A percentile compares a stretch with the other conserved stretches of the same genome.
Conservation (phyloP, 2,888 invertebrate species). For the Ligdia adustata region DNA sequence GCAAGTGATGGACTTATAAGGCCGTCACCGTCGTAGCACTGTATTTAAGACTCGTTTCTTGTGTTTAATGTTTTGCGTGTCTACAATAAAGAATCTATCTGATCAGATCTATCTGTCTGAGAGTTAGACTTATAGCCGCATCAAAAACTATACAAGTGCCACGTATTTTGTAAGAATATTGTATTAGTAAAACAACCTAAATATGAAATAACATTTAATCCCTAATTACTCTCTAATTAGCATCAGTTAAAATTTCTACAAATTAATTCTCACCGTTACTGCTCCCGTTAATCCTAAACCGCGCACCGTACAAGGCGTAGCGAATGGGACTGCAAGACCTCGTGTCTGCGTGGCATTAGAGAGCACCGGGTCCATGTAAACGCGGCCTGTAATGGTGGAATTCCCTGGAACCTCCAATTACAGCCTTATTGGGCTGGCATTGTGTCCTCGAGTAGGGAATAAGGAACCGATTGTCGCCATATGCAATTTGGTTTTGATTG, state of each 20-base stretch:
- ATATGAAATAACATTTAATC: no score
- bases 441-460: slow-evolving; percentile 14
- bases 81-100: no score
- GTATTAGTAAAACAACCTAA: no score
- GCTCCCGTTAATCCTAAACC: slow-evolving; percentile 11
- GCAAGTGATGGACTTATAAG: no score
- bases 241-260: slow-evolving; percentile 4
- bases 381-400: slow-evolving; percentile 21
- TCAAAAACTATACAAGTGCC: no score
- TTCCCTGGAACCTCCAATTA: slow-evolving; percentile 70
- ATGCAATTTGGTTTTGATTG: slow-evolving; percentile 15
- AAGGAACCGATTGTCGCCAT: slow-evolving; percentile 18
- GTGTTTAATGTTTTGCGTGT: no score
- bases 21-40: no score
- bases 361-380: slow-evolving; percentile 20
- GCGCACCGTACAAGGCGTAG: slow-evolving; percentile 13
- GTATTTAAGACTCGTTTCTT: no score
- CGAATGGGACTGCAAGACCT: slow-evolving; percentile 13
- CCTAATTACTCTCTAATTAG: no score
- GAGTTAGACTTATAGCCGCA: no score
- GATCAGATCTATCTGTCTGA: no score
- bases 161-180: no score
- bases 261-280: slow-evolving; percentile 12
- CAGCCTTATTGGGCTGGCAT: slow-evolving; percentile 63
- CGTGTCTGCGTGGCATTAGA: slow-evolving; percentile 19